A percentile compares a stretch with the other conserved stretches of the same genome.
phyloP scores from a whole-genome alignment of 1,140 invertebrate genomes.

The Diabrotica undecimpunctata region DNA sequence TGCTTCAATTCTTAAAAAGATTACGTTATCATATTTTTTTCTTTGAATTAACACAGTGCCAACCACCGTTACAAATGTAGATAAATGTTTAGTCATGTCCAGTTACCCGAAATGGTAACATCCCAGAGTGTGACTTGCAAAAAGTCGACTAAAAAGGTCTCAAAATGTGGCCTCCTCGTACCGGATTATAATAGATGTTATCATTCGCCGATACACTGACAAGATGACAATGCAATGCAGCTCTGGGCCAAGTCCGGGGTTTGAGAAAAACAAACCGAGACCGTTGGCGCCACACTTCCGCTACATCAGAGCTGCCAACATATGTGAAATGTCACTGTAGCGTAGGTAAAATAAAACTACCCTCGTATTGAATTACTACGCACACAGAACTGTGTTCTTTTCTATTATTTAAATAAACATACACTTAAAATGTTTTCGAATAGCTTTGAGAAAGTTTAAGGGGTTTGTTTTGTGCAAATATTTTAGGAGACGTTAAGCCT shows the following conservation, averaged over 20 bases:
- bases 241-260: constrained; percentile 22
- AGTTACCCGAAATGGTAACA: too few species aligned
- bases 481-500: constrained; percentile 28
- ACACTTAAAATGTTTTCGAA: constrained; percentile 46
- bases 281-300: constrained; percentile 45
- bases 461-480: constrained; percentile 40
- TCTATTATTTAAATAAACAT: constrained; percentile 47
- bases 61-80: too few species aligned
- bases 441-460: constrained; percentile 35
- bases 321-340: constrained; percentile 41
- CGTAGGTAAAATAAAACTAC: constrained; percentile 41
- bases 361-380: constrained; percentile 41
- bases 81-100: too few species aligned
- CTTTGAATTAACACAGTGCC: too few species aligned
- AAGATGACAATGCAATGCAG: constrained; percentile 24
- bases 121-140: constrained; percentile 4
- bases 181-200: constrained; percentile 17
- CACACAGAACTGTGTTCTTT: constrained; percentile 43
- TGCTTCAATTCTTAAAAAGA: too few species aligned
- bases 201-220: constrained; percentile 17
- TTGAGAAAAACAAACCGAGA: constrained; percentile 40
- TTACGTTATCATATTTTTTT: too few species aligned
- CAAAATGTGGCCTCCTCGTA: constrained; percentile 9
- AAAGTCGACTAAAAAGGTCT: constrained; percentile 5
- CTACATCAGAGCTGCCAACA: constrained; percentile 41